A percentile compares a stretch with the other conserved stretches of the same genome.
These are phyloP conservation scores for Hippocampus guttulatus DNA, from an alignment of 2,113 vertebrate genomes.

Conservation along the genomic window DNA sequence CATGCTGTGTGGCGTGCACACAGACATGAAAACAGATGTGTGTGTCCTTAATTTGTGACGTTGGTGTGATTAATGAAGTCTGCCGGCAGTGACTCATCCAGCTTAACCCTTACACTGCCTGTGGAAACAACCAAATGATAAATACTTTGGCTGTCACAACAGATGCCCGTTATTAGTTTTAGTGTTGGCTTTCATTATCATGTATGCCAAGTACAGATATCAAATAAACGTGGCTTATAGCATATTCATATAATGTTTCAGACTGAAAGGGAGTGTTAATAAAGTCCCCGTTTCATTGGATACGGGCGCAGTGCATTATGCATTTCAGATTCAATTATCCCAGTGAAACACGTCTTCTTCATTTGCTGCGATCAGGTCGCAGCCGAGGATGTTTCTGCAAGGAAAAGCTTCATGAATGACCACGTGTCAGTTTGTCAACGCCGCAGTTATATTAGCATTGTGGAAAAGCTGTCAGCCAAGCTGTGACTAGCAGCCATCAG, in stretches of 20 bases:
- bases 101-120: conserved; percentile 68
- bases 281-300: conserved; percentile 10
- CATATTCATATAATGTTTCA: conserved; percentile 3
- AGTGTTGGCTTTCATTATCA: conserved; percentile 1
- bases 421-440: conserved; percentile 56
- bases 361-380: conserved; percentile 34
- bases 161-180: not conserved
- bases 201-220: not conserved
- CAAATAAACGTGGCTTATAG: not conserved
- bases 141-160: conserved; percentile 23
- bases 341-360: not conserved
- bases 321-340: conserved; percentile 16
- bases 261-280: not conserved
- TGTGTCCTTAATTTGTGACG: conserved; percentile 75
- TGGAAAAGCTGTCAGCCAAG: conserved; percentile 67
- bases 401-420: conserved; percentile 32
- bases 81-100: conserved; percentile 78
- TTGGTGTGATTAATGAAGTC: conserved; percentile 77
- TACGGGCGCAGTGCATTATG: not conserved
- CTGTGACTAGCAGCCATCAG: conserved; percentile 62
- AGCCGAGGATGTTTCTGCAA: conserved; percentile 38
- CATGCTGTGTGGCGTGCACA: conserved; percentile 20
- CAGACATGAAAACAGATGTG: conserved; percentile 56
- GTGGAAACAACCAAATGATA: conserved; percentile 58
- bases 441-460: conserved; percentile 59